Base-by-base conservation (phyloP, 2,113 vertebrate species). In the Gnathonemus echidnorhynchus region DNA sequence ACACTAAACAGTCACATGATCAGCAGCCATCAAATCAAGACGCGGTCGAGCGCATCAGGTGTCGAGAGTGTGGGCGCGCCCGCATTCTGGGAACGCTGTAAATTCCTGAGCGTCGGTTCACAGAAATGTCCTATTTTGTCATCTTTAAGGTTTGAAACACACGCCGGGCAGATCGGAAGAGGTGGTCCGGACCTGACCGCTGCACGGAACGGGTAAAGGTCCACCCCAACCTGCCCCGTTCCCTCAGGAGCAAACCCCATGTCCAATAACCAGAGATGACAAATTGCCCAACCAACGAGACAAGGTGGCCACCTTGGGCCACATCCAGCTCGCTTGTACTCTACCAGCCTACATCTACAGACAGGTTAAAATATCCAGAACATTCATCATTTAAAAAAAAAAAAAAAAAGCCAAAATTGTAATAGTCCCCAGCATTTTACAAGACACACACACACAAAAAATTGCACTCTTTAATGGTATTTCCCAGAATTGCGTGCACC, bases 341-440 rank as follows among this genome's bases (percentile, higher is more conserved):
- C 4, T 6, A 5, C 84, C n/a, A 45, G 62, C 62, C 88, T 31
- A 66, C 58, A 50, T 31, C 88, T 77, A 89, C 48, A 89, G 52
- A 48, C 48, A 49, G 49, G 88, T 89, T 21, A 77, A 80, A 89
- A 80, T 80, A 48, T 74, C 62, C 62, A 77, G 9, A 70, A 89
- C 88, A 45, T 88, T 53, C 84, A 50, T 86, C 80, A 83, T 52
- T 80, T 11, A 56, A 90, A 89, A 50, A 5, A 49, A 70, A 11
- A 80, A 52, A 80, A 53, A 88, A 90, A 46, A 77, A 87, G 86
- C 90, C 87, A 31, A 31, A 31, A 70, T 13, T 70, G 62, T 27
- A 70, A n/a, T 70, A 27, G 10, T 31, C n/a, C n/a, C 62, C 62
- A 70, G 62, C 74, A 90, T 46, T 66, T 46, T 58, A 74, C 88